Percentiles rank a stretch among this genome's conserved stretches.
Conservation (phyloP, 2,113 vertebrate species). For the Pogonocichla stellata region DNA sequence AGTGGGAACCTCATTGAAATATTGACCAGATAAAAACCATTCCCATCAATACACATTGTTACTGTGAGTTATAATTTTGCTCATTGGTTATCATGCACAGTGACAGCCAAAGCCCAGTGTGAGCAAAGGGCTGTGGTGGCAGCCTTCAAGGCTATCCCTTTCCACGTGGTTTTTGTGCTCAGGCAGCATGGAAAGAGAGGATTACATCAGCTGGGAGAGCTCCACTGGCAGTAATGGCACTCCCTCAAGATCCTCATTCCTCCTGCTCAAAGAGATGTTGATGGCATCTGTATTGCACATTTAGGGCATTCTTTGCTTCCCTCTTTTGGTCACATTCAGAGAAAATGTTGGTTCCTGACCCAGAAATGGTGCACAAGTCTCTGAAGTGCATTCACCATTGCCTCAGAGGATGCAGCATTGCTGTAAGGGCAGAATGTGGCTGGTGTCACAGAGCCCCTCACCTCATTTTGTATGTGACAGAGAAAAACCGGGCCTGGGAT, state of each 20-base stretch:
- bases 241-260: background rate
- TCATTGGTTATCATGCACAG: background rate
- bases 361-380: background rate
- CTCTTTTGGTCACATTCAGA: background rate
- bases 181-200: background rate
- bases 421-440: background rate
- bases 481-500: background rate
- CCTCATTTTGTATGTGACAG: background rate
- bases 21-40: slow-evolving; percentile 19
- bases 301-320: background rate
- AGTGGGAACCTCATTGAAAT: slow-evolving; percentile 25
- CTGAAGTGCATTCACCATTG: background rate
- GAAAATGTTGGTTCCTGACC: background rate
- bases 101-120: too few species aligned
- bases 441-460: background rate
- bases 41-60: background rate
- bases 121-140: background rate
- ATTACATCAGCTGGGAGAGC: background rate
- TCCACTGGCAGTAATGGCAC: background rate
- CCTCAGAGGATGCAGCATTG: background rate
- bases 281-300: background rate
- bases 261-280: background rate
- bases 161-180: background rate
- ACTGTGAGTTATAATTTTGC: background rate
- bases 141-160: background rate